A percentile compares a stretch with the other conserved stretches of the same genome.
Conservation (phyloP, 1,140 invertebrate genomes). For the Drosophila malerkotliana region DNA sequence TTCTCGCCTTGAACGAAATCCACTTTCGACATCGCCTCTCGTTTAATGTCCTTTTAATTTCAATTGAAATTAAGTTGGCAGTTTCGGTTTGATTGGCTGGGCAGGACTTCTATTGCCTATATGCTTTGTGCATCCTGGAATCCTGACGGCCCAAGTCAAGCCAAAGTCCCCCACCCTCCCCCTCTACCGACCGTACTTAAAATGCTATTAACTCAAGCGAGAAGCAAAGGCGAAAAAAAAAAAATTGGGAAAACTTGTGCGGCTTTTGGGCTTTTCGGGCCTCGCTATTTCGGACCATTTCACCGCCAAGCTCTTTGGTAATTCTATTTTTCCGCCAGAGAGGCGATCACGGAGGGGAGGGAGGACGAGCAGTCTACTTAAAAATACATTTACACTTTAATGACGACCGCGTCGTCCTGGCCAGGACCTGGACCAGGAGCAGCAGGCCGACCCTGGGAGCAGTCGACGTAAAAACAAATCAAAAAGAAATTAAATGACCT, state of each 20-base stretch:
- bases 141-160: not conserved
- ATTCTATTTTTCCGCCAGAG: constrained; percentile 63
- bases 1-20: not conserved
- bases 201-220: constrained; percentile 75
- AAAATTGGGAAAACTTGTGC: constrained; percentile 72
- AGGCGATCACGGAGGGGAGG: not conserved
- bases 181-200: constrained; percentile 60
- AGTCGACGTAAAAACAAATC: constrained; percentile 67
- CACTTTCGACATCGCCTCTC: not conserved
- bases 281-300: constrained; percentile 42
- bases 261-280: constrained; percentile 73
- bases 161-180: not conserved
- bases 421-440: too few species aligned
- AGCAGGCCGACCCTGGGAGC: not conserved
- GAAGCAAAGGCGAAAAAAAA: constrained; percentile 25
- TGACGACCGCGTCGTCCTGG: constrained; percentile 39
- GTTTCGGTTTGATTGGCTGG: constrained; percentile 45
- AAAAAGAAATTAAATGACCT: constrained; percentile 83
- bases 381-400: constrained; percentile 83
- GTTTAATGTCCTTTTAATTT: constrained; percentile 51
- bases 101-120: constrained; percentile 42
- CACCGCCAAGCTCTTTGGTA: constrained; percentile 32
- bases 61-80: constrained; percentile 47
- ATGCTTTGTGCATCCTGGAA: constrained; percentile 28
- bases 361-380: constrained; percentile 68